A percentile compares a stretch with the other conserved stretches of the same genome.
Evolutionary conservation across 2,888 invertebrate species (phyloP).

Genomic region (Apamea epomidion): DNA sequence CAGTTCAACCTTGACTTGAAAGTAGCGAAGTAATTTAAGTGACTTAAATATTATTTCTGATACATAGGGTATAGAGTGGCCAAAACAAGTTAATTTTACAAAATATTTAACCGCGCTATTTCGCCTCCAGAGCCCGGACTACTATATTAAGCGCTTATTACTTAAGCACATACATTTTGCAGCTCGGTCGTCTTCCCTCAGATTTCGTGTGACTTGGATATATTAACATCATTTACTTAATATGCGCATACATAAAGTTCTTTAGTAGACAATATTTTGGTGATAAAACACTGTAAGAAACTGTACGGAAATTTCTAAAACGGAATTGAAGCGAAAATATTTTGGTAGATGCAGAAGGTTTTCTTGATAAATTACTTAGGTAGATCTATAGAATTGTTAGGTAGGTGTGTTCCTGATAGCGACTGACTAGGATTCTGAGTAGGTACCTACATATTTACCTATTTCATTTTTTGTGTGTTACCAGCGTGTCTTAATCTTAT

Average conservation of each 20-base stretch:
- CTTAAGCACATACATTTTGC: slow-evolving; percentile 75
- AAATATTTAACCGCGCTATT: not conserved
- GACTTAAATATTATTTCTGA: not conserved
- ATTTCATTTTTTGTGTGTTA: not conserved
- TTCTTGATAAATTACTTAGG: not conserved
- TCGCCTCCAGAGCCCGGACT: slow-evolving; percentile 5
- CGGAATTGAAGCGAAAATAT: slow-evolving; percentile 31
- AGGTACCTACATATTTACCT: not conserved
- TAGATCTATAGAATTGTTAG: not conserved
- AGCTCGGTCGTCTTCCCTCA: slow-evolving; percentile 65
- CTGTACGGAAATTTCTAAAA: slow-evolving; percentile 40
- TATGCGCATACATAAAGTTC: slow-evolving; percentile 78
- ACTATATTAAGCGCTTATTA: slow-evolving; percentile 59
- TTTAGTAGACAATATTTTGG: slow-evolving; percentile 69
- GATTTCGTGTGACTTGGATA: slow-evolving; percentile 72
- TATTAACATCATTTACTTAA: slow-evolving; percentile 72
- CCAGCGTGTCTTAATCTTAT: not conserved
- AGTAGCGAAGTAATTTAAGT: not conserved
- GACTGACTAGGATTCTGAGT: not conserved
- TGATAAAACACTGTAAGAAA: slow-evolving; percentile 56
- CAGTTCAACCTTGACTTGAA: not conserved
- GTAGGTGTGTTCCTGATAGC: not conserved
- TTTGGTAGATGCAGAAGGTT: not conserved
- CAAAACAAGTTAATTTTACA: slow-evolving; percentile 3
- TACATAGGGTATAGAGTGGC: not conserved